These are phyloP conservation scores for Pteria penguin DNA, from an alignment of 2,888 invertebrate species.

Conservation along the genomic window DNA sequence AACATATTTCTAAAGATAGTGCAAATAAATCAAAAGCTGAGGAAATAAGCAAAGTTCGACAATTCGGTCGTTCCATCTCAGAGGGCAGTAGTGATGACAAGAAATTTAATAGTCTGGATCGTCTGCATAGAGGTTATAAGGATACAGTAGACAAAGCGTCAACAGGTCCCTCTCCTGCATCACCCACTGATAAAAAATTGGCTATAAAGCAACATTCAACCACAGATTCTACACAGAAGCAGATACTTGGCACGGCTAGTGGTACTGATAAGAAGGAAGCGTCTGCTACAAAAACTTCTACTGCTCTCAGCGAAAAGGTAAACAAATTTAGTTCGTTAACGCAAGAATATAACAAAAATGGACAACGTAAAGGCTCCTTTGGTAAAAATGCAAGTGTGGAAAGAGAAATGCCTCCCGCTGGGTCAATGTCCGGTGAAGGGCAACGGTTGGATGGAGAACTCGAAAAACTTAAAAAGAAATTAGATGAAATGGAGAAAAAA, in stretches of 20 bases:
- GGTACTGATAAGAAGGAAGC: background rate
- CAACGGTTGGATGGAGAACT: constrained; percentile 83
- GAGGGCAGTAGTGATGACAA: constrained; percentile 24
- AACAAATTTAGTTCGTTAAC: constrained; percentile 10
- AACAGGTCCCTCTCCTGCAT: constrained; percentile 11
- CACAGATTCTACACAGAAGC: constrained; percentile 10
- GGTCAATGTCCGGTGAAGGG: constrained; percentile 15
- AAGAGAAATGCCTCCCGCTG: background rate
- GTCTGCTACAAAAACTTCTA: constrained; percentile 4
- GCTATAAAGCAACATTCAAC: constrained; percentile 18
- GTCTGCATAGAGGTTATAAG: constrained; percentile 22
- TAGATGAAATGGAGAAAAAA: constrained; percentile 62
- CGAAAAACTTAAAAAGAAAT: constrained; percentile 82
- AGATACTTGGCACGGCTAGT: background rate
- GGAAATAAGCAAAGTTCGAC: constrained; percentile 30
- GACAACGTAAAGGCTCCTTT: constrained; percentile 17
- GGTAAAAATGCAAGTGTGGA: background rate
- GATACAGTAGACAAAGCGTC: constrained; percentile 20
- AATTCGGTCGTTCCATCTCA: constrained; percentile 24
- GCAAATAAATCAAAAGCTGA: constrained; percentile 22
- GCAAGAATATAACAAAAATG: constrained; percentile 16
- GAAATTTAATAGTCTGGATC: constrained; percentile 37
- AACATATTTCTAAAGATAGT: constrained; percentile 14
- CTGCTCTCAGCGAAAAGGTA: constrained; percentile 20
- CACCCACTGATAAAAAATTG: constrained; percentile 18